Conservation (phyloP, 2,888 invertebrate species). For the Notocelia uddmanniana region DNA sequence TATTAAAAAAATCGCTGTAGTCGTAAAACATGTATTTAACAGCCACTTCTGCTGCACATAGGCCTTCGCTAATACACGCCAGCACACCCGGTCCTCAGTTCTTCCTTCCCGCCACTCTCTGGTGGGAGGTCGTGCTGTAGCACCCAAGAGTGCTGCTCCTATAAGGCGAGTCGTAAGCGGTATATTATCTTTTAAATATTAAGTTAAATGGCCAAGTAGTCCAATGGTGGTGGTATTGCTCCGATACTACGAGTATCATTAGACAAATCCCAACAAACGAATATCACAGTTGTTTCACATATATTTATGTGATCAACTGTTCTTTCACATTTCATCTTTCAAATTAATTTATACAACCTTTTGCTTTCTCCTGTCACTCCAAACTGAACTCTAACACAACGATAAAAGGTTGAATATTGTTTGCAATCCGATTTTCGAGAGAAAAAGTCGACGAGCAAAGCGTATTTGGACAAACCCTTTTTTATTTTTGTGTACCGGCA, state of each 20-base stretch:
- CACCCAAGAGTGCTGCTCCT: no score
- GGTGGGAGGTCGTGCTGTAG: no score
- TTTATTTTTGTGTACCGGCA: constrained; percentile 19
- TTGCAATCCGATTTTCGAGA: not conserved
- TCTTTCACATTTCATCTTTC: constrained; percentile 9
- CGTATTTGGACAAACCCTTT: constrained; percentile 8
- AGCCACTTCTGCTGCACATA: no score
- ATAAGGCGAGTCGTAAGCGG: no score
- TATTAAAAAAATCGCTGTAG: no score
- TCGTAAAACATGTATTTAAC: no score
- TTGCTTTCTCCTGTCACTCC: not conserved
- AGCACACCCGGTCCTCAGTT: no score
- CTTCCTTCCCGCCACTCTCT: no score
- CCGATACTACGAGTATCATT: not conserved
- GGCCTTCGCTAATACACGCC: no score
- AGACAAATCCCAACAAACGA: constrained; percentile 4
- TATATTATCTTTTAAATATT: not conserved
- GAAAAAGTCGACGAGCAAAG: constrained; percentile 7
- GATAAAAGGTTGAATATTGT: not conserved
- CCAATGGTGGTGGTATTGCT: no score
- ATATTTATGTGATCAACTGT: no score
- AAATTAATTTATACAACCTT: constrained; percentile 21
- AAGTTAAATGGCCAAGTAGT: not conserved
- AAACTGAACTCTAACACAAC: not conserved
- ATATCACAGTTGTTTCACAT: no score